Base-by-base conservation (phyloP, 2,888 invertebrate genomes). In the Tenodera sinensis region DNA sequence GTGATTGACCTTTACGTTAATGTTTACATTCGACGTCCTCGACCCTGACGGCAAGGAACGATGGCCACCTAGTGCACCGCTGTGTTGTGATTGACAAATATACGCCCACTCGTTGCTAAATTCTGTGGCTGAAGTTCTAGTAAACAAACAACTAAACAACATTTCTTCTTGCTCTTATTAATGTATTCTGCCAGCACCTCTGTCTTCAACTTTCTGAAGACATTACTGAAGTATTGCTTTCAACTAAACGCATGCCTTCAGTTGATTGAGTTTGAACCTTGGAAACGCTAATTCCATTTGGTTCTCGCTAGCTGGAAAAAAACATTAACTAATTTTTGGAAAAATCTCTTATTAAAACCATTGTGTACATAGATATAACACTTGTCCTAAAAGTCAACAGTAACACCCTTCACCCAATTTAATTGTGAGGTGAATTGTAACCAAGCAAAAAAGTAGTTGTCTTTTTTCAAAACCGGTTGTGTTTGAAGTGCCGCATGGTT, bases 11-110 rank as follows among this genome's bases (percentile, higher is more conserved):
- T 34, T 71, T 71, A 20, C 54, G 82, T 83, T 83, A 27, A 83
- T 87, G 87, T 87, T 87, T 87, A 87, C 83, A 47, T 85, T 85
- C n/a, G 15, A 71, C 54, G 54, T 71, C 54, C 54, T 71, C 54
- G 54, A 71, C 54, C 25, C 54, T 71, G 2, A 71, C 54, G 54
- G 54, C 54, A 71, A 71, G 54, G 54, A 71, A 71, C 54, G 54
- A 71, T 71, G 54, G 54, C 54, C 20, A 71, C 54, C 54, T 71
- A 71, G 54, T 71, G 54, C 4, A 71, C 8, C 54, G 15, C 54
- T 71, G 54, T 71, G 54, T 71, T 71, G 54, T 71, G 54, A 71
- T 71, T 71, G 54, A 71, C 54, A 71, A 20, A 15, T 71, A 71
- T 71, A 71, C 54, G 54, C 54, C 54, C 54, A 71, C 54, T 25